Percentiles rank a stretch among this genome's conserved stretches.
Evolutionary conservation across 2,888 invertebrate species (phyloP).

Genomic region (Ctena decussata): DNA sequence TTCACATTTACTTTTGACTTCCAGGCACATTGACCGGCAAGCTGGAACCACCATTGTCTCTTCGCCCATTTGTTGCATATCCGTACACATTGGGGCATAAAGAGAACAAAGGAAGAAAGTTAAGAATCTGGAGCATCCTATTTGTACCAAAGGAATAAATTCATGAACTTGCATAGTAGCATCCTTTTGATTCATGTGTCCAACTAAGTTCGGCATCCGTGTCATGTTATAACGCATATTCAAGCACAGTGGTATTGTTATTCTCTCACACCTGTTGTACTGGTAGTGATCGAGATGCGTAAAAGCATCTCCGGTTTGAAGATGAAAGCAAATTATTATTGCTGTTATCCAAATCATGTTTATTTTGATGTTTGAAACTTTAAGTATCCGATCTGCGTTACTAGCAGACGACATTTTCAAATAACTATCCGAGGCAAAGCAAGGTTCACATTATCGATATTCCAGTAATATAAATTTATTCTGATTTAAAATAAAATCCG

Average conservation of each 20-base stretch:
- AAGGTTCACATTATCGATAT: not conserved
- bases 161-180: slow-evolving; percentile 92
- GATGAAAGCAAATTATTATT: slow-evolving; percentile 28
- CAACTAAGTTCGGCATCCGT: slow-evolving; percentile 94
- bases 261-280: slow-evolving; percentile 91
- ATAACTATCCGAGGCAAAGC: not conserved
- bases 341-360: slow-evolving; percentile 33
- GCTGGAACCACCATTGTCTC: slow-evolving; percentile 92
- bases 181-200: slow-evolving; percentile 93
- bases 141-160: slow-evolving; percentile 92
- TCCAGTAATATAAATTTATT: too few relatives aligned
- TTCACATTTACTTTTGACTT: slow-evolving; percentile 87
- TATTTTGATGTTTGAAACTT: not conserved
- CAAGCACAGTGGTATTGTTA: slow-evolving; percentile 93
- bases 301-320: slow-evolving; percentile 26
- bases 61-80: slow-evolving; percentile 90
- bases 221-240: slow-evolving; percentile 95
- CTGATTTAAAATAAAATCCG: slow-evolving; percentile 6
- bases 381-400: not conserved
- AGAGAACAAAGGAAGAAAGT: slow-evolving; percentile 96
- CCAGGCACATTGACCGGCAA: slow-evolving; percentile 94
- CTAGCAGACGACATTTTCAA: slow-evolving; percentile 15
- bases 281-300: slow-evolving; percentile 62
- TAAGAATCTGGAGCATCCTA: slow-evolving; percentile 93
- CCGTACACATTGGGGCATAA: slow-evolving; percentile 96